Evolutionary conservation across 2,113 vertebrate species (phyloP), one percentile per base, ranked within the genome.

Genomic region (Candoia aspera): DNA sequence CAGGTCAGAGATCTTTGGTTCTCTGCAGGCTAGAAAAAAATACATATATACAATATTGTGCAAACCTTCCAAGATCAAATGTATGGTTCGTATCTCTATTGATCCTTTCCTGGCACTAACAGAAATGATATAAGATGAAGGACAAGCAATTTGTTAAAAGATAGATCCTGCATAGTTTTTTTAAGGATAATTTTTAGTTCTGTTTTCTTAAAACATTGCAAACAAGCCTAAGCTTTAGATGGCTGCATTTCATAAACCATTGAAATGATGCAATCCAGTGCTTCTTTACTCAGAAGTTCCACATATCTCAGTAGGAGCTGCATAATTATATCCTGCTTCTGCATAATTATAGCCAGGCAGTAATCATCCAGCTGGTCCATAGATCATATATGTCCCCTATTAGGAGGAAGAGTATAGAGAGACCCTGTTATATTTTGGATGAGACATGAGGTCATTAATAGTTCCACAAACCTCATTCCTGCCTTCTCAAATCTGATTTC

Each of bases 1-100:
- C 97, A 99, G 96, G 91, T 99, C 99, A 94, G 99, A 99, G 87
- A 98, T 98, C 97, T 99, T 99, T 89, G 99, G 99, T 96, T 99
- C 99, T 96, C 98, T 97, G 96, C 99, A 99, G 91, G 99, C 99
- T 99, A 96, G 85, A 95, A 92, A 93, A 95, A 92, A 95, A 95
- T 97, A 79, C 21, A 79, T 42, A 79, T 42, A 79, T 68, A 95
- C 3, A 96, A 92, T 0, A n/a, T 95, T 95, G 92, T 62, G 87
- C 60, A 83, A 94, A 92, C 90, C 89, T 95, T 95, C 73, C 91
- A n/a, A 37, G 19, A 90, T 94, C 83, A 94, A 60, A 90, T 23
- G 85, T 84, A 84, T 0, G 10, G 15, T 93, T 94, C 85, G 89
- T 84, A 89, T 49, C 90, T 26, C 92, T 93, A 92, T 90, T 86